These are phyloP conservation scores for Andrena trimmerana DNA, from an alignment of 2,888 invertebrate species.

Conservation along the genomic window DNA sequence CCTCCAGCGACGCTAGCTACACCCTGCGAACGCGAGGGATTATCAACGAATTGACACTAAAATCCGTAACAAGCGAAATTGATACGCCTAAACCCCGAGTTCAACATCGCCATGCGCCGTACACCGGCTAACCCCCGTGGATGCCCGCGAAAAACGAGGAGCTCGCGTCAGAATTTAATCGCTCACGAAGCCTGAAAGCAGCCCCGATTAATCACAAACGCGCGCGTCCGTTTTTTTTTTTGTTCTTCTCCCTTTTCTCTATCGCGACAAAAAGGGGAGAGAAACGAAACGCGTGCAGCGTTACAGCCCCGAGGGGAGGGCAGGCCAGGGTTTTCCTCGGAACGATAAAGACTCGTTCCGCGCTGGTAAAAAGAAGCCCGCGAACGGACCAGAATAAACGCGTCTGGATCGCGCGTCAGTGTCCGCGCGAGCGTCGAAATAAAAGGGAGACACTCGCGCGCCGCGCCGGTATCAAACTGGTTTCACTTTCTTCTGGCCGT, in stretches of 20 bases:
- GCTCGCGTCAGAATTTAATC: conserved; percentile 18
- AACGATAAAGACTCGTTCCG: conserved; percentile 31
- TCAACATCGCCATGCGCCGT: not conserved
- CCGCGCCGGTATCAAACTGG: conserved; percentile 59
- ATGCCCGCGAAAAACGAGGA: not conserved
- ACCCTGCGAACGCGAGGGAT: no score
- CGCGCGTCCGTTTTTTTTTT: not conserved
- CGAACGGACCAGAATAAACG: conserved; percentile 16
- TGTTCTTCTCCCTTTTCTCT: not conserved
- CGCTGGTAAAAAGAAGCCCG: conserved; percentile 6
- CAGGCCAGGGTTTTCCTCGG: conserved; percentile 31
- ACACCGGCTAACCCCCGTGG: not conserved
- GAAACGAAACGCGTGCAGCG: conserved; percentile 1
- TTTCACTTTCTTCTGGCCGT: conserved; percentile 67
- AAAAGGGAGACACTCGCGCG: conserved; percentile 40
- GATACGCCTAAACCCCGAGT: no score
- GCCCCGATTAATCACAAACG: conserved; percentile 24
- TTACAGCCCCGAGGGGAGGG: not conserved
- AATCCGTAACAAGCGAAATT: no score
- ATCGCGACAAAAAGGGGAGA: not conserved
- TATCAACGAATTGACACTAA: no score
- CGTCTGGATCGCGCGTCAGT: conserved; percentile 36
- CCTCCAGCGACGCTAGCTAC: no score
- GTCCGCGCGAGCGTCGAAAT: conserved; percentile 41
- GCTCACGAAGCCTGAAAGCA: conserved; percentile 3